phyloP scores from a whole-genome alignment of 2,888 invertebrate genomes.

The Apamea epomidion region DNA sequence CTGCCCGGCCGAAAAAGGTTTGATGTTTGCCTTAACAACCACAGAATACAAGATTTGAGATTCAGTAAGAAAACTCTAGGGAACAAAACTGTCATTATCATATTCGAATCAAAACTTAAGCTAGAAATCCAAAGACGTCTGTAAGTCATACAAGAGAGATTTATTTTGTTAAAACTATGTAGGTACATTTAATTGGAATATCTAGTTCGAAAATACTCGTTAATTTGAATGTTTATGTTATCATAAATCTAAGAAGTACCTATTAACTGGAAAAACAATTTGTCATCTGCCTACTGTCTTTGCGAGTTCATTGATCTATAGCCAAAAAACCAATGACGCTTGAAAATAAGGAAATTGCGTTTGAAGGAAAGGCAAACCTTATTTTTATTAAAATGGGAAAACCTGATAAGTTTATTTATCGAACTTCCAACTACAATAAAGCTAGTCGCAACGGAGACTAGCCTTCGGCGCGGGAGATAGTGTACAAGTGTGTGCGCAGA shows the following conservation, averaged over 20 bases:
- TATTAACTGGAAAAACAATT: background rate
- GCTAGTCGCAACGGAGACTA: no score
- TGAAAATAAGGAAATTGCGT: conserved; percentile 12
- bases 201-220: conserved; percentile 4
- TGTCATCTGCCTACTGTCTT: background rate
- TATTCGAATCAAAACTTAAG: conserved; percentile 33
- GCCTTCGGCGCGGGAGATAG: no score
- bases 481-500: no score
- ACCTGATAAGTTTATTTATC: background rate
- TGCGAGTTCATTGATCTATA: background rate
- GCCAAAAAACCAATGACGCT: background rate
- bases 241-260: conserved; percentile 1
- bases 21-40: background rate
- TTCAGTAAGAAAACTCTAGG: conserved; percentile 8
- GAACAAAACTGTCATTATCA: conserved; percentile 31
- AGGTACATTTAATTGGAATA: conserved; percentile 4
- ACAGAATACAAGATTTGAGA: conserved; percentile 7
- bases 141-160: conserved; percentile 42
- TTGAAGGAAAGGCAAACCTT: conserved; percentile 11
- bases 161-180: conserved; percentile 32
- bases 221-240: conserved; percentile 5
- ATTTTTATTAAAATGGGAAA: conserved; percentile 12
- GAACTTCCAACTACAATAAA: background rate
- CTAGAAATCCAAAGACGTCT: conserved; percentile 52
- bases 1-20: no score